A percentile compares a stretch with the other conserved stretches of the same genome.
phyloP scores from a whole-genome alignment of 1,140 invertebrate species.

The Tribolium castaneum region DNA sequence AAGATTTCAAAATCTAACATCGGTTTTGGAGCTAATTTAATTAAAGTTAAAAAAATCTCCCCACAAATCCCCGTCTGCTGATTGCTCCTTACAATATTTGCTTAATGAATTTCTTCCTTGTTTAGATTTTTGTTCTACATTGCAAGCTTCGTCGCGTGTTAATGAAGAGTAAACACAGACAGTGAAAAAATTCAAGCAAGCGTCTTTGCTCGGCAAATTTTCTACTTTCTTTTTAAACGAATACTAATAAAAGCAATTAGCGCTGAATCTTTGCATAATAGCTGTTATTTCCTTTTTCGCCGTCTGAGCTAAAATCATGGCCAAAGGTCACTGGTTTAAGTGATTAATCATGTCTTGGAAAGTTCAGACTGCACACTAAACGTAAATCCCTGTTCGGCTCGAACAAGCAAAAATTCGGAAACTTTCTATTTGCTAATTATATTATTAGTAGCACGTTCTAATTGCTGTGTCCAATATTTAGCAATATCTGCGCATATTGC shows the following conservation, averaged over 20 bases:
- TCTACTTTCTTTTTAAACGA: constrained; percentile 39
- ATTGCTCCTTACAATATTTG: not conserved
- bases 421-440: constrained; percentile 22
- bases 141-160: not conserved
- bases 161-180: not conserved
- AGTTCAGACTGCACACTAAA: not conserved
- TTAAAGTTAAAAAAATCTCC: too few species aligned
- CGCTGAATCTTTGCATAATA: not conserved
- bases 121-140: not conserved
- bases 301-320: not conserved
- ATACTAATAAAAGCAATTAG: constrained; percentile 13
- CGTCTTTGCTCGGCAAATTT: not conserved
- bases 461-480: constrained; percentile 23
- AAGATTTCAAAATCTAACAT: too few species aligned
- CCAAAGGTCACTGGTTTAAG: not conserved
- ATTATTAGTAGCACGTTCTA: constrained; percentile 26
- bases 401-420: not conserved
- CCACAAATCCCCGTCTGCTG: not conserved
- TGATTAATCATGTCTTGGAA: constrained; percentile 12
- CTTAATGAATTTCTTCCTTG: not conserved
- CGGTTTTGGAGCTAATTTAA: too few species aligned
- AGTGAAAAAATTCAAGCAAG: not conserved
- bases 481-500: not conserved
- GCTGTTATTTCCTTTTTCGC: not conserved
- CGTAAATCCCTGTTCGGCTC: not conserved